Percentiles rank a stretch among this genome's conserved stretches.
These are phyloP conservation scores for Junonia oenone DNA, from an alignment of 2,888 invertebrate genomes.

Conservation along the genomic window DNA sequence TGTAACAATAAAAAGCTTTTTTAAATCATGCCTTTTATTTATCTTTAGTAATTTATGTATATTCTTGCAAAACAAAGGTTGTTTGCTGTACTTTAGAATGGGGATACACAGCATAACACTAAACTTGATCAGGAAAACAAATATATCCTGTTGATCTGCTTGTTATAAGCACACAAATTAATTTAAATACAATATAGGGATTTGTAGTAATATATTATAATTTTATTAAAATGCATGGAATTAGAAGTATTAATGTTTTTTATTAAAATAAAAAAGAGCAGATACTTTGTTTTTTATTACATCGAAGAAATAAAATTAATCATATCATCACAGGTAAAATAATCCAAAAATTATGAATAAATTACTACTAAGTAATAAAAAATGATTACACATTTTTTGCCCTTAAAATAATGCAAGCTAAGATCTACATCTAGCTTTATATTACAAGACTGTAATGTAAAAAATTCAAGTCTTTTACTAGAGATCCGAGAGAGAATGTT, in stretches of 20 bases:
- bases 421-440: neutral
- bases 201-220: too few species aligned
- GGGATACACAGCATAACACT: too few species aligned
- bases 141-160: too few species aligned
- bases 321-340: neutral
- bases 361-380: neutral
- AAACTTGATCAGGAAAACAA: too few species aligned
- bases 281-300: neutral
- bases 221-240: too few species aligned
- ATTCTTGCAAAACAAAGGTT: too few species aligned
- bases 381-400: neutral
- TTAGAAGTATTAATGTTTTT: neutral
- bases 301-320: neutral
- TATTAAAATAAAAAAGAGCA: too few species aligned
- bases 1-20: constrained; percentile 66
- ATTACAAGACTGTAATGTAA: neutral
- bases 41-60: too few species aligned
- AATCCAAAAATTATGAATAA: neutral
- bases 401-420: neutral
- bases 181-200: too few species aligned
- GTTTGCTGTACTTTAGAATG: too few species aligned
- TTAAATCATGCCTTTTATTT: constrained; percentile 36
- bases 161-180: too few species aligned
- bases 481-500: neutral
- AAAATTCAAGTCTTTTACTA: neutral